Evolutionary conservation across 2,888 invertebrate genomes (phyloP), one percentile per base, ranked within the genome.

Genomic region (Pyrocoelia pectoralis): DNA sequence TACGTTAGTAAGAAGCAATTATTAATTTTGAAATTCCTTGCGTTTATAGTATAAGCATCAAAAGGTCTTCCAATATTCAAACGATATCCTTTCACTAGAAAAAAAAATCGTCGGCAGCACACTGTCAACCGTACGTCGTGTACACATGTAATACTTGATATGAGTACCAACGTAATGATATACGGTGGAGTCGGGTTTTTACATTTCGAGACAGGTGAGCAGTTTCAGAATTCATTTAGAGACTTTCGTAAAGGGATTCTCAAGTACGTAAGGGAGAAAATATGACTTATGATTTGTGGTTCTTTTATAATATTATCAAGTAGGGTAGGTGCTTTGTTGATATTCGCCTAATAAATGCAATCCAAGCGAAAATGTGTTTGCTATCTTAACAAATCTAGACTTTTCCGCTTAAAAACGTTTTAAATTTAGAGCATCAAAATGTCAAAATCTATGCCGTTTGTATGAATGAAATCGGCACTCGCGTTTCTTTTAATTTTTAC

Each of bases 271-370:
- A 55, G 61, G 57, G 54, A 12, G 58, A 56, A 57, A 66, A 65
- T 61, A 61, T 58, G 66, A 64, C 66, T 65, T 67, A 63, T 66
- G 68, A 68, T 68, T 68, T 66, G 68, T 64, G 68, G 65, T 62
- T 65, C 67, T 65, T 67, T 65, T 65, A 65, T 67, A 61, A 63
- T 51, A 59, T n/a, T n/a, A n/a, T 56, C 46, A 53, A 62, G 56
- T 28, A 24, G 56, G 56, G 61, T 38, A 52, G 56, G 43, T 51
- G 51, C 51, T 60, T 55, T 52, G 56, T 49, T 51, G 49, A 51
- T 56, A 46, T 29, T 41, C 40, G 49, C 51, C 59, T 59, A n/a
- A n/a, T n/a, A 59, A 48, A 43, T 43, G 61, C 56, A 61, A 56
- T 56, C 51, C 54, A 40, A 17, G 33, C 19, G 19, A 55, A 61